Evolutionary conservation across 2,113 vertebrate genomes (phyloP).

Genomic region (Orthonyx spaldingii): DNA sequence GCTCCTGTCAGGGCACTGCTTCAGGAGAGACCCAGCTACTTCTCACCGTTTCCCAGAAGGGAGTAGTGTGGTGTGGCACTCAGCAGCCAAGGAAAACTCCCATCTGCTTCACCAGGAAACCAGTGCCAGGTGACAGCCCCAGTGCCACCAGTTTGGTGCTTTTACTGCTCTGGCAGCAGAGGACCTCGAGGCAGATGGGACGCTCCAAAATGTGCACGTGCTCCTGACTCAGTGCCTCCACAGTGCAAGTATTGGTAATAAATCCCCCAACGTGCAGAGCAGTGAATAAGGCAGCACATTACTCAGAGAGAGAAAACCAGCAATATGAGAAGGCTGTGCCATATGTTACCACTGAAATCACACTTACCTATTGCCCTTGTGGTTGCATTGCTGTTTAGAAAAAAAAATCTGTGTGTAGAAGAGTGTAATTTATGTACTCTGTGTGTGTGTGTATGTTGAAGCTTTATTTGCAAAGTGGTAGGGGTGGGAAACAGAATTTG

Average conservation of each 20-base stretch:
- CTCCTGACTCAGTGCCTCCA: neutral
- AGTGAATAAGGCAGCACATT: slow-evolving; percentile 19
- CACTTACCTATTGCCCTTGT: slow-evolving; percentile 41
- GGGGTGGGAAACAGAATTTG: slow-evolving; percentile 31
- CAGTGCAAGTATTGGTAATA: neutral
- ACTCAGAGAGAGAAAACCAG: neutral
- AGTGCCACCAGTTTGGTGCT: neutral
- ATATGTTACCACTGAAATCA: slow-evolving; percentile 43
- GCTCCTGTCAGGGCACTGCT: neutral
- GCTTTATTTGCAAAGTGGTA: slow-evolving; percentile 51
- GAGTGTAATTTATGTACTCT: slow-evolving; percentile 40
- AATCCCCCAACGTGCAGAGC: neutral
- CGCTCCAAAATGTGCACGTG: neutral
- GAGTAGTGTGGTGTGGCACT: neutral
- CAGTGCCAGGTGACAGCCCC: neutral
- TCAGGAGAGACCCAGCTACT: neutral
- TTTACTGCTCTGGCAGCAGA: neutral
- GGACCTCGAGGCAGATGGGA: neutral
- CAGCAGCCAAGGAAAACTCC: neutral
- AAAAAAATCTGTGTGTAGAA: slow-evolving; percentile 39
- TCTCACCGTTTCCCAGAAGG: neutral
- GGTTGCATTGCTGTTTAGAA: slow-evolving; percentile 58
- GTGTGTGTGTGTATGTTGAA: neutral
- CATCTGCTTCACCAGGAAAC: neutral
- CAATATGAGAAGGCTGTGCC: slow-evolving; percentile 57